A percentile compares a stretch with the other conserved stretches of the same genome.
Evolutionary conservation across 2,888 invertebrate species (phyloP).

Genomic region (Torymus tubicola): DNA sequence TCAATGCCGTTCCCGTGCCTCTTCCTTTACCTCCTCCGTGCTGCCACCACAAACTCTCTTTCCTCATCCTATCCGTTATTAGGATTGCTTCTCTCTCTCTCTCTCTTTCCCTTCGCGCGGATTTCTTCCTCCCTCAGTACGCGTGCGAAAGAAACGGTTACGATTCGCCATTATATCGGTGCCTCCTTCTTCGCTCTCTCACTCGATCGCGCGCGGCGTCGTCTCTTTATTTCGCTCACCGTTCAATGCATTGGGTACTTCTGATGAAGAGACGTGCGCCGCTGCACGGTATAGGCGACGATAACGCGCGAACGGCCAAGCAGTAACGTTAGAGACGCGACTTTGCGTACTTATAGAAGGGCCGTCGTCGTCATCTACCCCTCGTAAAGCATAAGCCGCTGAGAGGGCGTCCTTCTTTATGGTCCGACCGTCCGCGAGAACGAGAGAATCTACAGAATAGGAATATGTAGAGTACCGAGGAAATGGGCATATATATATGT

Average conservation of each 20-base stretch:
- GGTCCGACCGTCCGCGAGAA: no score
- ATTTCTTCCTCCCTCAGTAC: neutral
- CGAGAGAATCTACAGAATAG: no score
- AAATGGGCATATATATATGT: no score
- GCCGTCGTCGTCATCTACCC: neutral
- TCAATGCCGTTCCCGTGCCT: no score
- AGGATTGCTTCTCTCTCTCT: slow-evolving; percentile 8
- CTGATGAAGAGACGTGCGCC: neutral
- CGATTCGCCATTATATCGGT: slow-evolving; percentile 30
- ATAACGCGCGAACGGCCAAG: slow-evolving; percentile 22
- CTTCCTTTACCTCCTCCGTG: no score
- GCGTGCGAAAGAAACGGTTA: slow-evolving; percentile 23
- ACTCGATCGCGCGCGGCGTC: neutral
- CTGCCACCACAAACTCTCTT: no score
- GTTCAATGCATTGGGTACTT: neutral
- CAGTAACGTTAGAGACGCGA: slow-evolving; percentile 45
- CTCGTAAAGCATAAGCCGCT: slow-evolving; percentile 33
- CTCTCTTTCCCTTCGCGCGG: slow-evolving; percentile 1
- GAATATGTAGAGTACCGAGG: no score
- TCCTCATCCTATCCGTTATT: no score
- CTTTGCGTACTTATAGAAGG: slow-evolving; percentile 34
- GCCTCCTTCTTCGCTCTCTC: neutral
- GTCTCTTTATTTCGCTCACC: slow-evolving; percentile 36
- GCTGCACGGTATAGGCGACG: no score
- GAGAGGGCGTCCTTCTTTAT: no score